phyloP scores from a whole-genome alignment of 2,797 vertebrate species.

The Gouania willdenowi region DNA sequence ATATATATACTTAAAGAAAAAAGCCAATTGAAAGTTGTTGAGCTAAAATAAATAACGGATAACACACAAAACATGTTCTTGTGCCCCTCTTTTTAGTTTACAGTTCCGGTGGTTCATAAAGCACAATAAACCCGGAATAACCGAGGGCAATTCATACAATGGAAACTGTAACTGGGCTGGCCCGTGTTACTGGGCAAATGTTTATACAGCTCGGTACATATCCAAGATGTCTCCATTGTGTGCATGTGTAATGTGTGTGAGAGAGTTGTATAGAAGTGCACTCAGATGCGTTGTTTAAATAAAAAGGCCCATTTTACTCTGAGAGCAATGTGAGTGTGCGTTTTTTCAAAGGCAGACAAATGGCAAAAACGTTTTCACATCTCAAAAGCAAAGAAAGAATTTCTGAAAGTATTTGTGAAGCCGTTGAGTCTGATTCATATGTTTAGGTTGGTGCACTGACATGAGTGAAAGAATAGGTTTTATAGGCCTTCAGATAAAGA shows the following conservation, averaged over 20 bases:
- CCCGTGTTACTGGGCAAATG: slow-evolving; percentile 47
- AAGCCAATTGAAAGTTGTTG: too few species aligned
- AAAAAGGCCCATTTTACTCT: slow-evolving; percentile 45
- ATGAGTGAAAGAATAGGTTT: too few species aligned
- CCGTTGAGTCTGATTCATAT: too few species aligned
- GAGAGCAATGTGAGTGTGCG: slow-evolving; percentile 10
- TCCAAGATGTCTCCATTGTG: slow-evolving; percentile 45
- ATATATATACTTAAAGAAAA: too few species aligned
- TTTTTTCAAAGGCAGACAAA: too few species aligned
- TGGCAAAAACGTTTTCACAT: too few species aligned
- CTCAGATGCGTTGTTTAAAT: slow-evolving; percentile 41
- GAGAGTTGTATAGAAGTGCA: slow-evolving; percentile 38
- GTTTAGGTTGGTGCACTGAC: too few species aligned
- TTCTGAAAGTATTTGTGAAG: too few species aligned
- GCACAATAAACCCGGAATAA: slow-evolving; percentile 16
- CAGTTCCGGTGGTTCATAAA: slow-evolving; percentile 7
- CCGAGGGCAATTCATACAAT: slow-evolving; percentile 6
- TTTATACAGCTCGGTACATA: slow-evolving; percentile 63
- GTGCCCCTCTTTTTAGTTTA: slow-evolving; percentile 18
- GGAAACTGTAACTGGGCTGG: slow-evolving; percentile 38
- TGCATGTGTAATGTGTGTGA: slow-evolving; percentile 19
- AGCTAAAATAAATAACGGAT: too few species aligned
- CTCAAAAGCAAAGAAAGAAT: background rate
- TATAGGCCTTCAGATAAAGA: too few species aligned
- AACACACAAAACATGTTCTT: too few species aligned